Conservation (phyloP, 2,888 invertebrate genomes). For the Autographa pulchrina region DNA sequence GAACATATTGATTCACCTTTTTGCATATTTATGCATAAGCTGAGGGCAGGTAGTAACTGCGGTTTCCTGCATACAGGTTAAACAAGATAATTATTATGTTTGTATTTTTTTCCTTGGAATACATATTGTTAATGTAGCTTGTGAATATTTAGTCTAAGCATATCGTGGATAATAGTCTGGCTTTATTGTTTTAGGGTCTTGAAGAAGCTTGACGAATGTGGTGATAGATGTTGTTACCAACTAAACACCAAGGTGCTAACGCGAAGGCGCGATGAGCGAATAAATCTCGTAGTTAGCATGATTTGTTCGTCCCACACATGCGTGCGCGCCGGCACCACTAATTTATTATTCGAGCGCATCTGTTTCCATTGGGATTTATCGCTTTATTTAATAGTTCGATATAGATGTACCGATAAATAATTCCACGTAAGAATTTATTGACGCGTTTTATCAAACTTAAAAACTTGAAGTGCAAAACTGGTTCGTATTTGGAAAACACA, state of each 20-base stretch:
- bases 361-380: conserved; percentile 58
- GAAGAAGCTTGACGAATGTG: conserved; percentile 14
- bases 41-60: conserved; percentile 4
- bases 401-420: conserved; percentile 42
- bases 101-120: background rate
- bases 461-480: conserved; percentile 44
- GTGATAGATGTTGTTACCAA: conserved; percentile 32
- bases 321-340: conserved; percentile 43
- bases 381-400: conserved; percentile 53
- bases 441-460: conserved; percentile 36
- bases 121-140: background rate
- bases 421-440: conserved; percentile 39
- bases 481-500: conserved; percentile 46
- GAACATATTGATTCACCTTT: conserved; percentile 1
- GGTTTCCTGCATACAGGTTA: background rate
- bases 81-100: background rate
- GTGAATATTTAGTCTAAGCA: background rate
- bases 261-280: conserved; percentile 42
- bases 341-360: conserved; percentile 62
- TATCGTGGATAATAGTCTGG: too few species aligned
- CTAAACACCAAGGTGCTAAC: conserved; percentile 41
- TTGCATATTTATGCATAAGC: background rate
- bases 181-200: background rate
- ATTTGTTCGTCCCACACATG: conserved; percentile 60
- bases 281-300: conserved; percentile 53